Base-by-base conservation (phyloP, 2,113 vertebrate species). In the Saccopteryx leptura region DNA sequence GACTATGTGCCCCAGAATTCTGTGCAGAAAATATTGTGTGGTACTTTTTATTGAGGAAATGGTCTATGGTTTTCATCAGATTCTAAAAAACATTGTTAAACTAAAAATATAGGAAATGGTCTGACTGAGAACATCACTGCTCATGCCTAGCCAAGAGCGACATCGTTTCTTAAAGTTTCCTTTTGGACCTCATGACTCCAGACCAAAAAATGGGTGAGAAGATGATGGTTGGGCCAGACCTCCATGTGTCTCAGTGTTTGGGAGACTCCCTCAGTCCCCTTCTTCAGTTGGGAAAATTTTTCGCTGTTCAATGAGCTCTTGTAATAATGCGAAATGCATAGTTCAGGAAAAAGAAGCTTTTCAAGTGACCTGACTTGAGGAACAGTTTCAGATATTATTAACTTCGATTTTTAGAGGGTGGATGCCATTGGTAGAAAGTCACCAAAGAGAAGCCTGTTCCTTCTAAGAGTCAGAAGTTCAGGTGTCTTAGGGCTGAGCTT, bases 141-240 rank as follows among this genome's bases (percentile, higher is more conserved):
- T 91, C 58, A 58, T 11, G 60, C 19, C 60, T 9, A 61, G 83
- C 90, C 83, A 82, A 86, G n/a, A 92, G 23, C 69, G 95, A 79
- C 31, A 50, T 50, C 0, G 4, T 66, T 94, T 94, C 81, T 63
- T 65, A 33, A 81, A 83, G 79, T 90, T 88, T 90, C 50, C n/a
- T 92, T 60, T 76, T 61, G 84, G 56, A 61, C 17, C 9, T 72
- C 68, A 61, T 54, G 26, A 26, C 31, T 76, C 31, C 56, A 48
- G 21, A 54, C 17, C 10, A n/a, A 48, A 28, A 2, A 3, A 60
- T 31, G 10, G 10, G 5, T 56, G 7, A 80, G 71, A 19, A 60
- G 72, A 54, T 33, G 39, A 75, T 79, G 21, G 46, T 46, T 17
- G 39, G 24, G 2, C 17, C 86, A 84, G 75, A 18, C 17, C 18